phyloP scores from a whole-genome alignment of 1,140 invertebrate genomes.

The Trypoxylus dichotomus region DNA sequence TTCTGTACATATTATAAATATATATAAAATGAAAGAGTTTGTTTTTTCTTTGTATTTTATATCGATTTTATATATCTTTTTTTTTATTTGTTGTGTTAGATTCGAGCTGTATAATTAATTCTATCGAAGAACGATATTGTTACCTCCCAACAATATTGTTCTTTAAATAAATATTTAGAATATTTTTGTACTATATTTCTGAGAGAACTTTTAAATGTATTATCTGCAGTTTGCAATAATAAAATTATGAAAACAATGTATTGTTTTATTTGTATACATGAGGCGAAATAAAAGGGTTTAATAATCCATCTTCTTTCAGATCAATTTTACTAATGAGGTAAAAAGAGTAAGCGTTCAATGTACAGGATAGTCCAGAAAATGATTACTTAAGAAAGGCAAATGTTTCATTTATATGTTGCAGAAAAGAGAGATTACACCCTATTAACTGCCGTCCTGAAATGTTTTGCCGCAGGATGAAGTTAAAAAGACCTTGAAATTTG shows the following conservation, averaged over 20 bases:
- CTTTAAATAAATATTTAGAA: slow-evolving; percentile 12
- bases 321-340: no score
- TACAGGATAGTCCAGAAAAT: no score
- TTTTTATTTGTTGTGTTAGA: neutral
- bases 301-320: no score
- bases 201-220: neutral
- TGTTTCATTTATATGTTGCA: no score
- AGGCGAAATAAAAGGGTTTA: no score
- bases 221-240: slow-evolving; percentile 16
- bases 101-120: slow-evolving; percentile 2
- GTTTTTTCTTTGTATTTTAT: slow-evolving; percentile 11
- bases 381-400: no score
- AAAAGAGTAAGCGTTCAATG: no score
- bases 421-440: no score
- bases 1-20: slow-evolving; percentile 12
- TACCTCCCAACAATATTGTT: neutral
- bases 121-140: neutral
- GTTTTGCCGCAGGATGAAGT: no score
- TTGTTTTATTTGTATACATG: neutral
- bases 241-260: neutral
- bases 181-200: slow-evolving; percentile 20
- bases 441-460: no score
- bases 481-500: no score
- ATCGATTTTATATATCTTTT: neutral
- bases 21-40: slow-evolving; percentile 11